Evolutionary conservation across 1,140 invertebrate species (phyloP).

Genomic region (Drosophila simulans): DNA sequence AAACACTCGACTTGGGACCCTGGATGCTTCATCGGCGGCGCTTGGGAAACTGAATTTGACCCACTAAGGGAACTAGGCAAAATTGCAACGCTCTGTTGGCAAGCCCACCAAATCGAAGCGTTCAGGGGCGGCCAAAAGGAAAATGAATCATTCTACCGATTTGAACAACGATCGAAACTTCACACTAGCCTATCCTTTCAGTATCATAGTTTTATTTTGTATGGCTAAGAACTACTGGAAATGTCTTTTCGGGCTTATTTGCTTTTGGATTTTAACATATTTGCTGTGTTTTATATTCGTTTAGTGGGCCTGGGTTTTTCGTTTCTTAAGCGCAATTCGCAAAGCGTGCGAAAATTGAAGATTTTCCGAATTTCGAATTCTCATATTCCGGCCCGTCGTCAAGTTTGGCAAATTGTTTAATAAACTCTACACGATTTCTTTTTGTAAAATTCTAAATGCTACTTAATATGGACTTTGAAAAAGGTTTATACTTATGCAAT

Average conservation of each 20-base stretch:
- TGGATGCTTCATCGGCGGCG: slow-evolving; percentile 45
- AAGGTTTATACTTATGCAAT: slow-evolving; percentile 51
- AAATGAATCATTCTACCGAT: slow-evolving; percentile 16
- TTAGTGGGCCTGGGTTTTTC: slow-evolving; percentile 12
- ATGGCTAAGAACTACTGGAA: slow-evolving; percentile 68
- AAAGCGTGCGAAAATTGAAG: slow-evolving; percentile 59
- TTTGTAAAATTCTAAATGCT: slow-evolving; percentile 69
- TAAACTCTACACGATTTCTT: slow-evolving; percentile 62
- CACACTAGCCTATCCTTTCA: slow-evolving; percentile 44
- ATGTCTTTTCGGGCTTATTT: slow-evolving; percentile 50
- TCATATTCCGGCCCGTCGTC: slow-evolving; percentile 29
- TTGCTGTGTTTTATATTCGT: slow-evolving; percentile 16
- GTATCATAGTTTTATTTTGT: slow-evolving; percentile 25
- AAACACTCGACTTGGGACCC: slow-evolving; percentile 31
- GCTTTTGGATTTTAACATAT: slow-evolving; percentile 16
- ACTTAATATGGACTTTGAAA: slow-evolving; percentile 78
- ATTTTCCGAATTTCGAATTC: slow-evolving; percentile 24
- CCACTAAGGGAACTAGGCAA: slow-evolving; percentile 80
- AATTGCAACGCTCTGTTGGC: slow-evolving; percentile 36
- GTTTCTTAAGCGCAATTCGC: slow-evolving; percentile 36
- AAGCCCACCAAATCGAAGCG: slow-evolving; percentile 39
- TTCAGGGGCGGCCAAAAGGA: slow-evolving; percentile 19
- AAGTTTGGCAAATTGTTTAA: slow-evolving; percentile 71
- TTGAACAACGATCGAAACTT: slow-evolving; percentile 51
- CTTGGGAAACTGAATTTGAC: slow-evolving; percentile 73